Conservation (phyloP, 2,888 invertebrate species). For the Ennomos erosarius region DNA sequence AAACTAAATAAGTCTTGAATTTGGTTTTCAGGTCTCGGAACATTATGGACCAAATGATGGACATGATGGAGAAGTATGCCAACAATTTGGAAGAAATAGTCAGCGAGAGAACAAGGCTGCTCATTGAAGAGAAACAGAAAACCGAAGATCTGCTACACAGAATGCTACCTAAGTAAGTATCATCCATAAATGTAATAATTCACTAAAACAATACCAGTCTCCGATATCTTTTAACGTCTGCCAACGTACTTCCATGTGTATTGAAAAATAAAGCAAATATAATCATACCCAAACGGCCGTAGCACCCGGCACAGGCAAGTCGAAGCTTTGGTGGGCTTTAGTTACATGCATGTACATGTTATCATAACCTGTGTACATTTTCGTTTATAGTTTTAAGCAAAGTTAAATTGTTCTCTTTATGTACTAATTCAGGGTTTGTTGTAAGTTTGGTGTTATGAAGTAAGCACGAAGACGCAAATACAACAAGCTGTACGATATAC, state of each 20-base stretch:
- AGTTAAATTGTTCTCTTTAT: constrained; percentile 43
- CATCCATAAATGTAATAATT: constrained; percentile 9
- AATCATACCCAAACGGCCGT: constrained; percentile 11
- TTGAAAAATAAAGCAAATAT: constrained; percentile 4
- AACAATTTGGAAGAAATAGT: constrained; percentile 98
- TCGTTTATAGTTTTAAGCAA: constrained; percentile 47
- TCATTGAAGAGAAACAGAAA: constrained; percentile 96
- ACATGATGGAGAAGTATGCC: constrained; percentile 98
- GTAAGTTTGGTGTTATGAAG: constrained; percentile 57
- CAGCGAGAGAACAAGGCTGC: constrained; percentile 94
- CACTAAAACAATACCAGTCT: constrained; percentile 7
- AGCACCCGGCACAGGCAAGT: constrained; percentile 38
- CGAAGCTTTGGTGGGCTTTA: constrained; percentile 45
- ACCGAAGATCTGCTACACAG: constrained; percentile 95
- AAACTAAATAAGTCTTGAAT: too few species aligned
- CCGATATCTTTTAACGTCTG: constrained; percentile 5
- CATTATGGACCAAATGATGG: constrained; percentile 99
- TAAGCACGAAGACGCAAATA: constrained; percentile 80
- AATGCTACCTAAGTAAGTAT: constrained; percentile 95
- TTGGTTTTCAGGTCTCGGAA: constrained; percentile 88
- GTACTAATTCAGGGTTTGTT: constrained; percentile 62
- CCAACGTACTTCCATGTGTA: constrained; percentile 15
- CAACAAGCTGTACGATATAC: constrained; percentile 77
- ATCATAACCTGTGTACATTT: constrained; percentile 57
- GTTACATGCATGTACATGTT: constrained; percentile 63